Evolutionary conservation across 2,888 invertebrate genomes (phyloP).

Genomic region (Chrysolina oricalcia): DNA sequence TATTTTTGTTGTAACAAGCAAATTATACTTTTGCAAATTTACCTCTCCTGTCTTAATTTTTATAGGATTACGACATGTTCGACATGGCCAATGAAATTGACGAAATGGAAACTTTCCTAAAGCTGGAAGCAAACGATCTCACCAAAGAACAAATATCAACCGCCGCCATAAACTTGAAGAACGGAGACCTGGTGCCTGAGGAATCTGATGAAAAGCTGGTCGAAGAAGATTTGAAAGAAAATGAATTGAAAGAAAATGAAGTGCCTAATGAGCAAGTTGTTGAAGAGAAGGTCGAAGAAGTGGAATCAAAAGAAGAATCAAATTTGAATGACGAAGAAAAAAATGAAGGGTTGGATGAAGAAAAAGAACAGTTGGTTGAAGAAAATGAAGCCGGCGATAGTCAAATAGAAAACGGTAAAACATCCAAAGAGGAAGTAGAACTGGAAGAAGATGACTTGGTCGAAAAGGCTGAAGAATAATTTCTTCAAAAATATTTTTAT

Average conservation of each 20-base stretch:
- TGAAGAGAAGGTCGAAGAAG: slow-evolving; percentile 16
- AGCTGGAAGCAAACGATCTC: slow-evolving; percentile 79
- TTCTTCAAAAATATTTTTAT: slow-evolving; percentile 14
- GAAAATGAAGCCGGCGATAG: slow-evolving; percentile 51
- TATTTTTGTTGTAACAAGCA: no score
- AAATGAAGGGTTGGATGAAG: slow-evolving; percentile 35
- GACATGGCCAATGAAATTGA: slow-evolving; percentile 94
- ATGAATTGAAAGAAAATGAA: slow-evolving; percentile 55
- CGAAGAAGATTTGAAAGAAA: slow-evolving; percentile 54
- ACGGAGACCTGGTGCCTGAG: slow-evolving; percentile 64
- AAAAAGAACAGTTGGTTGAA: slow-evolving; percentile 38
- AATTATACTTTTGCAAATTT: no score
- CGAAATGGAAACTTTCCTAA: slow-evolving; percentile 90
- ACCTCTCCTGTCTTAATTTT: slow-evolving; percentile 42
- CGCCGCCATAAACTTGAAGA: slow-evolving; percentile 70
- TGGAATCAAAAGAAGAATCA: slow-evolving; percentile 10
- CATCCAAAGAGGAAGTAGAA: slow-evolving; percentile 45
- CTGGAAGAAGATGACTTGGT: slow-evolving; percentile 45
- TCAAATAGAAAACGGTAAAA: slow-evolving; percentile 53
- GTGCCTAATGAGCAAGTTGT: slow-evolving; percentile 54
- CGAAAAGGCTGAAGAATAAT: slow-evolving; percentile 50
- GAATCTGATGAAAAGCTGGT: slow-evolving; percentile 54
- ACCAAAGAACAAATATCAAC: slow-evolving; percentile 70
- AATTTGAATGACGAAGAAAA: slow-evolving; percentile 39
- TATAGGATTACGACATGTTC: slow-evolving; percentile 93